phyloP scores from a whole-genome alignment of 1,140 invertebrate species.

The Lamellibrachia luymesi region DNA sequence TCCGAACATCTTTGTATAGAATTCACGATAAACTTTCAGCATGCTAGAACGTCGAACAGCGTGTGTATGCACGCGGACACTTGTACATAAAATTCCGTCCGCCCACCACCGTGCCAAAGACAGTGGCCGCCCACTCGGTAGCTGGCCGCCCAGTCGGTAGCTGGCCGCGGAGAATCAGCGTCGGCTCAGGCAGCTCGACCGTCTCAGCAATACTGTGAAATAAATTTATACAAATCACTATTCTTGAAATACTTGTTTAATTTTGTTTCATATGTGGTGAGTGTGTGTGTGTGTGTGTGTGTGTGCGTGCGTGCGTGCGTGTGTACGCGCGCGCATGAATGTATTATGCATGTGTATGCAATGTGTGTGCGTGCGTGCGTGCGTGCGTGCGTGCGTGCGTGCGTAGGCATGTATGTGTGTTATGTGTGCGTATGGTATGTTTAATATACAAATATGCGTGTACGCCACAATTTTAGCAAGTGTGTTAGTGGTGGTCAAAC shows the following conservation, averaged over 20 bases:
- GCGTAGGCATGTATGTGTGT: no score
- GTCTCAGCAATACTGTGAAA: not conserved
- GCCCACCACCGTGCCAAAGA: not conserved
- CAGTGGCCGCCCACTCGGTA: not conserved
- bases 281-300: not conserved
- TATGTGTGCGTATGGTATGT: no score
- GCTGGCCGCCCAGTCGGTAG: not conserved
- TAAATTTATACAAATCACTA: not conserved
- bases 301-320: not conserved
- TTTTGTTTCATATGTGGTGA: not conserved
- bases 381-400: no score
- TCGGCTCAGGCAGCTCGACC: not conserved
- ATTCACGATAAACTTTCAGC: not conserved
- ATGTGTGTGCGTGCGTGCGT: not conserved
- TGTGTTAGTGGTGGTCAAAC: no score
- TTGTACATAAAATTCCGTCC: not conserved
- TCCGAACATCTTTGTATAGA: not conserved
- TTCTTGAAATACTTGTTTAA: not conserved
- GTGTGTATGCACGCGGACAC: not conserved
- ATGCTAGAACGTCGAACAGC: not conserved
- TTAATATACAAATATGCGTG: no score
- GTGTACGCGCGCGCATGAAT: no score
- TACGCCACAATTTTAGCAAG: no score
- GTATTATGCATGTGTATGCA: no score
- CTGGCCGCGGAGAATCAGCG: no score